Base-by-base conservation (phyloP, 2,113 vertebrate species). In the Oreocharis arfaki region DNA sequence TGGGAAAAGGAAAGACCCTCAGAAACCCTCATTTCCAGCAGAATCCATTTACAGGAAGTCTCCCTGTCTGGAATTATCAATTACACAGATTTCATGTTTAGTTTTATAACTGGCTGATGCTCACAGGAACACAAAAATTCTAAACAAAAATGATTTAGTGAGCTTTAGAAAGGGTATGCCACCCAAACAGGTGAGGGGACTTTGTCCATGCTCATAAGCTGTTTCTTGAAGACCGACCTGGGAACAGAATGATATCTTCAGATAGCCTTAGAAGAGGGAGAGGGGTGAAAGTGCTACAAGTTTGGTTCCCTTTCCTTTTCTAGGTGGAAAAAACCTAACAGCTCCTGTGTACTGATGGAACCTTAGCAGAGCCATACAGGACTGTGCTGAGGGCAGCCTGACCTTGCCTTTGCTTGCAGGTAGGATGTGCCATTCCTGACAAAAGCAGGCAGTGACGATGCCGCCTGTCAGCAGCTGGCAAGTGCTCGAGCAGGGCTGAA, bases 1-100 rank as follows among this genome's bases (percentile, higher is more conserved):
- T 39, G 26, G 47, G 33, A 35, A 89, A 67, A 56, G n/a, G 6
- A 87, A 81, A 77, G 41, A 76, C n/a, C 18, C 42, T 61, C 32
- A 30, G 65, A 95, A 96, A 91, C 59, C 37, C 53, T 84, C 18
- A 61, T 94, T 97, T 97, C 93, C 81, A 97, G 86, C 6, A 95
- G 61, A 95, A 88, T 16, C 26, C 28, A 61, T 84, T 97, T 93
- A 93, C 94, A 97, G 88, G 93, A 97, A 97, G 81, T 91, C 41
- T 91, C 96, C 60, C 71, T 93, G n/a, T 93, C 53, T 81, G 71
- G 33, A 95, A 85, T 92, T 96, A 95, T 91, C 81, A 96, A 88
- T 92, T 86, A 95, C 30, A 74, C 71, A 87, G 95, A 97, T 94
- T 94, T 97, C 81, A 97, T 49, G 42, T 92, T 90, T 95, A 92